Evolutionary conservation across 2,888 invertebrate species (phyloP).

Genomic region (Alviniconcha strummeri): DNA sequence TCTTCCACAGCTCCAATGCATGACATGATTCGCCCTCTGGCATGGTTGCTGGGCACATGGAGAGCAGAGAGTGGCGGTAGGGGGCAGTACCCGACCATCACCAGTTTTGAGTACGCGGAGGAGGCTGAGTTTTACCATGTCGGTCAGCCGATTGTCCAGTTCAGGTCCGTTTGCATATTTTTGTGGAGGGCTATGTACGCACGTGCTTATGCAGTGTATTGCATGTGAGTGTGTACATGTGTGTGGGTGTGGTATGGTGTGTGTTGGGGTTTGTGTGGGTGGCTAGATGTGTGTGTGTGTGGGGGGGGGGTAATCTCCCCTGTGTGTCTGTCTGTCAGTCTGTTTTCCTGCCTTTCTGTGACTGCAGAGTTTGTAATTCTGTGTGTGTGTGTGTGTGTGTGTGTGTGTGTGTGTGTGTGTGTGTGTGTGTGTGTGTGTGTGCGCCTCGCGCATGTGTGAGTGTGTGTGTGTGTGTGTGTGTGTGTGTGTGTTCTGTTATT

Average conservation of each 20-base stretch:
- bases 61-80: constrained; percentile 51
- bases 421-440: not conserved
- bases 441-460: not conserved
- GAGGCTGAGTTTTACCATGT: constrained; percentile 64
- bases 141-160: constrained; percentile 68
- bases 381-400: constrained; percentile 1
- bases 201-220: not conserved
- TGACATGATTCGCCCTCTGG: constrained; percentile 55
- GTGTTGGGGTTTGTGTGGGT: not conserved
- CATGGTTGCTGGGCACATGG: constrained; percentile 70
- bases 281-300: not conserved
- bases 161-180: constrained; percentile 48
- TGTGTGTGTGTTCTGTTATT: not conserved
- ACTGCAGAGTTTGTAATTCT: not conserved
- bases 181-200: not conserved
- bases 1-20: constrained; percentile 39
- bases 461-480: too few relatives aligned
- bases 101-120: constrained; percentile 61
- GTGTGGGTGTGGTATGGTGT: not conserved
- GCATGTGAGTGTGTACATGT: not conserved
- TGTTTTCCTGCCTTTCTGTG: too few relatives aligned
- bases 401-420: not conserved
- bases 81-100: constrained; percentile 64
- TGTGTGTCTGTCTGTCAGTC: too few relatives aligned
- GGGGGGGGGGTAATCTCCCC: too few relatives aligned